These are phyloP conservation scores for Orchesella cincta DNA, from an alignment of 1,140 invertebrate genomes.

Conservation along the genomic window DNA sequence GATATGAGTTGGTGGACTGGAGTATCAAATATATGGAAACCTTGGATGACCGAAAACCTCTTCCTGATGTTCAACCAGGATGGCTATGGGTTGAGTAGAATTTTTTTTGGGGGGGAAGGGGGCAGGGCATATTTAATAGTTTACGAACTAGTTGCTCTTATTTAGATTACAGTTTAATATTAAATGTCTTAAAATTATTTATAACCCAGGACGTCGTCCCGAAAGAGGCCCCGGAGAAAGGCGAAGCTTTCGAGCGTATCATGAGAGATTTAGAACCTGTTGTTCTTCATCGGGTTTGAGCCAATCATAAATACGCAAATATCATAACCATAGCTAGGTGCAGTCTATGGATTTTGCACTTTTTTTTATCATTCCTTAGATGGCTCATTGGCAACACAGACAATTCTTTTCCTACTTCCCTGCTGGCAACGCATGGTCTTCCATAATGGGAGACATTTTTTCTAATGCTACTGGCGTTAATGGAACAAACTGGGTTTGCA, in stretches of 20 bases:
- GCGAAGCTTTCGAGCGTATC: constrained; percentile 19
- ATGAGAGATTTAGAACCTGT: constrained; percentile 37
- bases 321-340: not conserved
- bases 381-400: constrained; percentile 36
- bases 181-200: too few species aligned
- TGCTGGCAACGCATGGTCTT: constrained; percentile 36
- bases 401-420: constrained; percentile 39
- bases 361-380: not conserved
- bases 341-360: not conserved
- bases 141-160: too few species aligned
- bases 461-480: constrained; percentile 32
- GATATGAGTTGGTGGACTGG: constrained; percentile 33
- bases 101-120: too few species aligned
- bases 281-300: not conserved
- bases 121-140: too few species aligned
- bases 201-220: constrained; percentile 21
- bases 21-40: constrained; percentile 33
- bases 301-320: not conserved
- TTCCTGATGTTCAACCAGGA: constrained; percentile 27
- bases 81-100: too few species aligned
- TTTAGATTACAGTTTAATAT: too few species aligned
- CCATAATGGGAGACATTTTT: constrained; percentile 36
- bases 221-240: constrained; percentile 16
- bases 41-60: constrained; percentile 6
- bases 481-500: constrained; percentile 29